Evolutionary conservation across 1,140 invertebrate genomes (phyloP), one percentile per base, ranked within the genome.

Genomic region (Piezodorus guildinii): DNA sequence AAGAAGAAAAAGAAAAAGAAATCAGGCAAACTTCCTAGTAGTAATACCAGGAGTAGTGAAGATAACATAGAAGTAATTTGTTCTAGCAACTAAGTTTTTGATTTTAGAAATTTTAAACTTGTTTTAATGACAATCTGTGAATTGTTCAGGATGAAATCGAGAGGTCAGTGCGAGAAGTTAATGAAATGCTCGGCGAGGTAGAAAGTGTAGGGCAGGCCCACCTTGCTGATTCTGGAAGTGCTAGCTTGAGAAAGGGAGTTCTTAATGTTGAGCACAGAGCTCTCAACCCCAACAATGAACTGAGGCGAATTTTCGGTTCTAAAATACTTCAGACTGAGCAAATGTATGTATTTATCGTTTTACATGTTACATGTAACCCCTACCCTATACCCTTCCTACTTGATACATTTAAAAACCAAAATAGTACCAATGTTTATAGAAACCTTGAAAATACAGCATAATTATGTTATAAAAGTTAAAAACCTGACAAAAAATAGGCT

Each of bases 251-350:
- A 3, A 80, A 82, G 62, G 74, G 77, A 61, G 72, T 84, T 43
- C 71, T 91, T 12, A 75, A 70, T 30, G 76, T 90, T 3, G 83
- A 90, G 58, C 77, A 81, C 61, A 89, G 87, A 72, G 77, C 90
- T 74, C 75, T 95, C 4, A 92, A 91, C 77, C 81, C 85, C 34
- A 85, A 86, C 62, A 88, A 90, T 76, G 92, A 95, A 77, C 76
- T 94, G 66, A 87, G 84, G 64, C 82, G 83, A 70, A 87, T 91
- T 69, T 94, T 94, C 80, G 91, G 91, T 8, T 84, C 85, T 12
- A 86, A 85, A 74, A 84, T 88, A 62, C 79, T 90, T 17, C 83
- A 86, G 72, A 77, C 77, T 61, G 84, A 86, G 69, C 79, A 83
- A 70, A 78, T 73, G 67, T 70, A 51, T 56, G 58, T 39, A 39